phyloP scores from a whole-genome alignment of 2,113 vertebrate genomes.

The Xenopus borealis region DNA sequence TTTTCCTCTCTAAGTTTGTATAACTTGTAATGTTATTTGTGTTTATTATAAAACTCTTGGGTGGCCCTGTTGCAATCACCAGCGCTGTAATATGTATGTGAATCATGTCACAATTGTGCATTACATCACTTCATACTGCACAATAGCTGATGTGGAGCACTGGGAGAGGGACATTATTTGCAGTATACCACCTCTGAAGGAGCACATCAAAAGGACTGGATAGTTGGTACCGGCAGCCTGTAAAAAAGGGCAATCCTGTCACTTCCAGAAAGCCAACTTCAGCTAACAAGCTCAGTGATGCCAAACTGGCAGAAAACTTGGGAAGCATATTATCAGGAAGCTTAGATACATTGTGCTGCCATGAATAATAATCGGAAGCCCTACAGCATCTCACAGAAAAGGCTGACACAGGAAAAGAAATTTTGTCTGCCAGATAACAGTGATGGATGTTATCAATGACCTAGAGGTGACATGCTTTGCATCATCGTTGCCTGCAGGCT shows the following conservation, averaged over 20 bases:
- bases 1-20: too few species aligned
- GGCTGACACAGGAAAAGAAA: constrained; percentile 19
- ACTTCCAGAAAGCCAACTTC: background rate
- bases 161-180: too few species aligned
- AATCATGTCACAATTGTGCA: too few species aligned
- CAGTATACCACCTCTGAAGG: too few species aligned
- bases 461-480: constrained; percentile 39
- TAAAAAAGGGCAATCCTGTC: background rate
- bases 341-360: background rate
- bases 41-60: too few species aligned
- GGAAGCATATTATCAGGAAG: constrained; percentile 1
- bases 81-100: too few species aligned
- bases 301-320: background rate
- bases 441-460: constrained; percentile 41
- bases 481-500: constrained; percentile 35
- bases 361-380: constrained; percentile 26
- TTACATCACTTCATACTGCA: too few species aligned
- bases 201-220: too few species aligned
- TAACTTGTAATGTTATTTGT: too few species aligned
- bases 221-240: too few species aligned
- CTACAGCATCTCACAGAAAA: constrained; percentile 4
- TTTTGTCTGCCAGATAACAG: constrained; percentile 31
- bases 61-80: too few species aligned
- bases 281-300: background rate
- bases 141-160: too few species aligned